Conservation (phyloP, 2,888 invertebrate genomes). For the Aporophyla lueneburgensis region DNA sequence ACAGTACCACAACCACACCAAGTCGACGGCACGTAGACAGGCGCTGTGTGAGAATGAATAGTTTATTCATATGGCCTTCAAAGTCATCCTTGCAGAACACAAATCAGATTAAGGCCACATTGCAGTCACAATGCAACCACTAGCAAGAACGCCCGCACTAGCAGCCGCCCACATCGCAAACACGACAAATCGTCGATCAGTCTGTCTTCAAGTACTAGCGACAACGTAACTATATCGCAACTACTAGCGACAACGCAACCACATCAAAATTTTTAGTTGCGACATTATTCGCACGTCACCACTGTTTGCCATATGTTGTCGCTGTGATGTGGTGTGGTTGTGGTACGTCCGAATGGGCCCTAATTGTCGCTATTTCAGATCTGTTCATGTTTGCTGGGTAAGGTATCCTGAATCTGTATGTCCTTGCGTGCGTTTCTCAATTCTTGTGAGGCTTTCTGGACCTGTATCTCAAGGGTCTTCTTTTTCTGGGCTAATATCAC, state of each 20-base stretch:
- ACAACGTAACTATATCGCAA: background rate
- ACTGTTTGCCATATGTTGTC: background rate
- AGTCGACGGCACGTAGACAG: background rate
- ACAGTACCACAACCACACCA: background rate
- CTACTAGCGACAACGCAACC: too few species aligned
- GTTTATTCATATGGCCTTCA: background rate
- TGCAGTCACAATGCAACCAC: background rate
- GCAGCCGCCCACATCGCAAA: background rate
- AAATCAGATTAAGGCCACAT: background rate
- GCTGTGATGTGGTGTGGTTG: background rate
- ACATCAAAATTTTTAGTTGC: background rate
- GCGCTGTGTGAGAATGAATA: background rate
- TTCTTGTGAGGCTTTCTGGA: slow-evolving; percentile 70
- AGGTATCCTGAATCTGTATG: slow-evolving; percentile 61
- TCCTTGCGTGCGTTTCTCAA: slow-evolving; percentile 77
- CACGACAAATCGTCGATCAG: background rate
- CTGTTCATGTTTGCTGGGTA: background rate
- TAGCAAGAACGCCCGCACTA: too few species aligned
- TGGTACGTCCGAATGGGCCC: background rate
- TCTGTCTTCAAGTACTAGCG: background rate
- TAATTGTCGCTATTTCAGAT: background rate
- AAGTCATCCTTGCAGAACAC: background rate
- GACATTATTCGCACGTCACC: background rate
- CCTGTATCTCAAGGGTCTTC: slow-evolving; percentile 74
- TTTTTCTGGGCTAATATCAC: slow-evolving; percentile 77